Conservation (phyloP, 2,888 invertebrate species). For the Achlya flavicornis region DNA sequence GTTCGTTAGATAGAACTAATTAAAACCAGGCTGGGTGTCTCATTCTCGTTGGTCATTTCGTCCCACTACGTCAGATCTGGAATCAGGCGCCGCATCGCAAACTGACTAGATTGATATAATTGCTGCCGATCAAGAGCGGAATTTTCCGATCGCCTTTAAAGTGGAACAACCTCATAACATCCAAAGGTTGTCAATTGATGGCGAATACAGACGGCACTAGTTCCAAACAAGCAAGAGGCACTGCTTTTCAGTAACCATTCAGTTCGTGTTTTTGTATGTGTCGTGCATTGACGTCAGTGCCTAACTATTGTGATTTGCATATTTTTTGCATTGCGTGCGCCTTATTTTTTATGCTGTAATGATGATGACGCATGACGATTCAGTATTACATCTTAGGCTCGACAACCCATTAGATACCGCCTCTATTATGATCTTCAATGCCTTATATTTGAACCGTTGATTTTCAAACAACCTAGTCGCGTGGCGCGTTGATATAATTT, state of each 20-base stretch:
- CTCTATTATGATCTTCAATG: too few species aligned
- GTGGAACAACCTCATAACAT: conserved; percentile 36
- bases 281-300: too few species aligned
- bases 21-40: conserved; percentile 8
- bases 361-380: too few species aligned
- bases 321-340: too few species aligned
- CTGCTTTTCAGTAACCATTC: background rate
- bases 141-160: conserved; percentile 67
- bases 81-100: conserved; percentile 40
- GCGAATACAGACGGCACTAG: conserved; percentile 10
- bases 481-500: too few species aligned
- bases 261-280: too few species aligned
- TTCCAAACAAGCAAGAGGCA: background rate
- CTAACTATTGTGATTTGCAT: too few species aligned
- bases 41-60: conserved; percentile 3
- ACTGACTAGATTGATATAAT: conserved; percentile 67
- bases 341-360: too few species aligned
- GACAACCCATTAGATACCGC: too few species aligned
- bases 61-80: conserved; percentile 34
- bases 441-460: too few species aligned
- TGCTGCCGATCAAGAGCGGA: conserved; percentile 64
- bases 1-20: conserved; percentile 2
- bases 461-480: too few species aligned
- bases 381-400: too few species aligned
- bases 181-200: conserved; percentile 17